phyloP scores from a whole-genome alignment of 1,140 invertebrate genomes.

The Battus philenor region DNA sequence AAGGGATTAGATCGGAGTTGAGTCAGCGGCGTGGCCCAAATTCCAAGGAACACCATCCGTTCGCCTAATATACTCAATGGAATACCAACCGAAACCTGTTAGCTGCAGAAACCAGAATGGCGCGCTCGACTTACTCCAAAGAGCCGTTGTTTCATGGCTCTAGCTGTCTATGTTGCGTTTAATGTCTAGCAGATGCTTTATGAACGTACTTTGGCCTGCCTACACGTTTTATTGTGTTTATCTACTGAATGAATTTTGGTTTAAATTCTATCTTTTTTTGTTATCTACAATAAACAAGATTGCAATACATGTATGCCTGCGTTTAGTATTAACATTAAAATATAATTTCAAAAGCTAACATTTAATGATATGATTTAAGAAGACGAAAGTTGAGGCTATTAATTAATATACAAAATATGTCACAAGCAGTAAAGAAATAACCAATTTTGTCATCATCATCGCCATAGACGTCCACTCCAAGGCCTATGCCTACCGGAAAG shows the following conservation, averaged over 20 bases:
- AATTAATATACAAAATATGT: no score
- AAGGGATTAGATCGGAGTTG: slow-evolving; percentile 67
- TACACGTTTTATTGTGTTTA: slow-evolving; percentile 11
- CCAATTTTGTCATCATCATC: no score
- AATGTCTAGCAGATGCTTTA: slow-evolving; percentile 61
- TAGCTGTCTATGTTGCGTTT: slow-evolving; percentile 40
- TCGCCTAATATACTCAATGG: slow-evolving; percentile 25
- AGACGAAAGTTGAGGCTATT: no score
- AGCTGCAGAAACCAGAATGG: slow-evolving; percentile 29
- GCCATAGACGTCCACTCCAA: no score
- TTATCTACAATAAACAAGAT: no score
- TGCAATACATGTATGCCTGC: no score
- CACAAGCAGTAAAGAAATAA: no score
- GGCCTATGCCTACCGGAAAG: no score
- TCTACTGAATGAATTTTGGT: slow-evolving; percentile 6
- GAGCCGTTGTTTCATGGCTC: slow-evolving; percentile 59
- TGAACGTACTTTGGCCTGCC: slow-evolving; percentile 23
- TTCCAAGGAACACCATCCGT: slow-evolving; percentile 65
- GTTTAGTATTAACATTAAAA: no score
- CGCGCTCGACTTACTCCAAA: slow-evolving; percentile 27
- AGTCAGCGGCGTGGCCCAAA: slow-evolving; percentile 69
- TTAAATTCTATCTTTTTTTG: no score
- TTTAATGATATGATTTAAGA: no score
- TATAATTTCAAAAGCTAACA: no score
- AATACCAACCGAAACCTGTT: slow-evolving; percentile 33